Evolutionary conservation across 2,797 vertebrate genomes (phyloP).

Genomic region (Calcarius lapponicus): DNA sequence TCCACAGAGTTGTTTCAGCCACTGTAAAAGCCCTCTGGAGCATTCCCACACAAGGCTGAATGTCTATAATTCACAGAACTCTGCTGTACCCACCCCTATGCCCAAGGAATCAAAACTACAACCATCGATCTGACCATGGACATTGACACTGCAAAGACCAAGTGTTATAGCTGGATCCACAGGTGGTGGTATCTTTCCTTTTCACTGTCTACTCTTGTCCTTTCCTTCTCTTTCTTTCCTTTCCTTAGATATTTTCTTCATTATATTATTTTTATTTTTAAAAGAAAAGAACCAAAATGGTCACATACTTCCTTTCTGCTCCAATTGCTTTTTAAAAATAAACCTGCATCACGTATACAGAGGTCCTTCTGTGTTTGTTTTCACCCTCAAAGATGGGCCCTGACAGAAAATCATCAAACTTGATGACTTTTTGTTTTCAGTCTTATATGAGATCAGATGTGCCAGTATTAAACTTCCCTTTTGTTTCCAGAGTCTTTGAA

Average conservation of each 20-base stretch:
- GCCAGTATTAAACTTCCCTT: neutral
- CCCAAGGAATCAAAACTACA: rapidly evolving
- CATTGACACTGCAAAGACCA: neutral
- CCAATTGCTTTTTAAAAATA: neutral
- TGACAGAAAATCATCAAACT: neutral
- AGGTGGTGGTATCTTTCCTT: neutral
- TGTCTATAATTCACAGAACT: neutral
- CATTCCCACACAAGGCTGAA: rapidly evolving
- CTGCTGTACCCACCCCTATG: rapidly evolving
- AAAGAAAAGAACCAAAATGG: neutral
- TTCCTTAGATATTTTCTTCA: neutral
- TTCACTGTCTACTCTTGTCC: too few relatives aligned
- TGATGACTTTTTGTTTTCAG: neutral
- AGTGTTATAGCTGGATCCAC: neutral
- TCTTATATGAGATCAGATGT: neutral
- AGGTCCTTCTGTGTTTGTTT: neutral
- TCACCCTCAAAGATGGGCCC: neutral
- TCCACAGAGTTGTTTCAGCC: neutral
- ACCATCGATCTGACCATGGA: neutral
- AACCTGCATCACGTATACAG: neutral
- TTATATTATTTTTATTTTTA: neutral
- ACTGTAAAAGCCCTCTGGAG: neutral
- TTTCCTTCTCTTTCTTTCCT: neutral
- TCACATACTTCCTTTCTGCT: neutral
- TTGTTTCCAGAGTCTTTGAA: neutral